A percentile compares a stretch with the other conserved stretches of the same genome.
phyloP scores from a whole-genome alignment of 1,140 invertebrate species.

The Lysiphlebus fabarum region DNA sequence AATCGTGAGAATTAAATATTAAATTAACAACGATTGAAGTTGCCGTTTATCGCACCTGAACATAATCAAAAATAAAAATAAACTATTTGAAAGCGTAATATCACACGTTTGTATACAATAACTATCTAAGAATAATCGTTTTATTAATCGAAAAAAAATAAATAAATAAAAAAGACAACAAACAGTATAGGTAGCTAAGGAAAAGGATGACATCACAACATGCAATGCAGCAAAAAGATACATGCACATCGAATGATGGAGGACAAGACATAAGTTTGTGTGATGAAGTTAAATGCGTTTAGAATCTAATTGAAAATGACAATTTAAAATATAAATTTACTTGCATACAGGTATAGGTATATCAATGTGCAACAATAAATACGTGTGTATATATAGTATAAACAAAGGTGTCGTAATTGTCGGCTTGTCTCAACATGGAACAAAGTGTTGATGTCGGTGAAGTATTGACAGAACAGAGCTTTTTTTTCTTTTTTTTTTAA shows the following conservation, averaged over 20 bases:
- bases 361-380: no score
- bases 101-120: conserved; percentile 15
- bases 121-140: conserved; percentile 23
- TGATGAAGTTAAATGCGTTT: no score
- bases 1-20: background rate
- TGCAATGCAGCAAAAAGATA: no score
- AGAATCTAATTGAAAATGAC: no score
- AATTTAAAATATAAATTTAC: no score
- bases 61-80: background rate
- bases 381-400: no score
- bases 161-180: no score
- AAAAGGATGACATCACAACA: conserved; percentile 26
- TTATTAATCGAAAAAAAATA: no score
- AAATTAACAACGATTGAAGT: conserved; percentile 6
- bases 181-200: no score
- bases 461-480: conserved; percentile 2
- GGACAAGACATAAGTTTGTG: no score
- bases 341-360: no score
- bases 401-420: conserved; percentile 29
- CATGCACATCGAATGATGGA: no score
- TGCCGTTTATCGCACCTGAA: conserved; percentile 23
- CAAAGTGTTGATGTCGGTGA: conserved; percentile 20
- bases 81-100: conserved; percentile 15
- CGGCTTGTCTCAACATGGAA: conserved; percentile 24
- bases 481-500: background rate